Percentiles rank a stretch among this genome's conserved stretches.
Conservation (phyloP, 2,113 vertebrate species). For the Thunnus maccoyii region DNA sequence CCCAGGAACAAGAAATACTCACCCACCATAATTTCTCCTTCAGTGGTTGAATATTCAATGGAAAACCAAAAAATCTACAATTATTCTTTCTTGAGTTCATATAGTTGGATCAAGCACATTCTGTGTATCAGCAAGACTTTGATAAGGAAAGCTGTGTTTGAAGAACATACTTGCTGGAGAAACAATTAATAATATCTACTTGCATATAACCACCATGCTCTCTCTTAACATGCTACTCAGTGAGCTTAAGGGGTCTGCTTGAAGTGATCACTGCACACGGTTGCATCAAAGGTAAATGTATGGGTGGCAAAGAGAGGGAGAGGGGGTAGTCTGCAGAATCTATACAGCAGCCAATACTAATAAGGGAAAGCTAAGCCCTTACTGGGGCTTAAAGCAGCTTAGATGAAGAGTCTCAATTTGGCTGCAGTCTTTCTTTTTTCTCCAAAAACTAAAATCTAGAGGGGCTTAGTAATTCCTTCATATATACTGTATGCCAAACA, state of each 20-base stretch:
- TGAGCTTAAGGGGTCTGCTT: constrained; percentile 27
- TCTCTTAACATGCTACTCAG: constrained; percentile 37
- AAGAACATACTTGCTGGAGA: constrained; percentile 17
- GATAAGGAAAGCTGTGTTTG: not conserved
- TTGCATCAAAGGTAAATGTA: constrained; percentile 54
- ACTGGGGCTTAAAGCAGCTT: constrained; percentile 76
- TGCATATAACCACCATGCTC: constrained; percentile 1
- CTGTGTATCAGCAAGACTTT: constrained; percentile 19
- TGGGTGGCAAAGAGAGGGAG: constrained; percentile 38
- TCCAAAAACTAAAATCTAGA: constrained; percentile 68
- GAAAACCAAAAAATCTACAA: constrained; percentile 1
- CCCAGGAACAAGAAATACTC: constrained; percentile 33
- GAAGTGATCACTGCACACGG: constrained; percentile 49
- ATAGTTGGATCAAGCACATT: not conserved
- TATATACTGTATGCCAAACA: constrained; percentile 58
- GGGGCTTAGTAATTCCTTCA: constrained; percentile 67
- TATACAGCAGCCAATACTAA: constrained; percentile 69
- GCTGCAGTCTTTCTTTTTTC: constrained; percentile 46
- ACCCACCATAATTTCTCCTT: constrained; percentile 17
- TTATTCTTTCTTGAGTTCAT: constrained; percentile 13
- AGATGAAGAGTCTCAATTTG: constrained; percentile 72
- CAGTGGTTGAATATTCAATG: constrained; percentile 4
- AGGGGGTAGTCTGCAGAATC: constrained; percentile 46
- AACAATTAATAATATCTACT: constrained; percentile 38
- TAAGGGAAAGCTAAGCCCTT: constrained; percentile 73